These are phyloP conservation scores for Liodrosophila aerea DNA, from an alignment of 2,888 invertebrate genomes.

Conservation along the genomic window DNA sequence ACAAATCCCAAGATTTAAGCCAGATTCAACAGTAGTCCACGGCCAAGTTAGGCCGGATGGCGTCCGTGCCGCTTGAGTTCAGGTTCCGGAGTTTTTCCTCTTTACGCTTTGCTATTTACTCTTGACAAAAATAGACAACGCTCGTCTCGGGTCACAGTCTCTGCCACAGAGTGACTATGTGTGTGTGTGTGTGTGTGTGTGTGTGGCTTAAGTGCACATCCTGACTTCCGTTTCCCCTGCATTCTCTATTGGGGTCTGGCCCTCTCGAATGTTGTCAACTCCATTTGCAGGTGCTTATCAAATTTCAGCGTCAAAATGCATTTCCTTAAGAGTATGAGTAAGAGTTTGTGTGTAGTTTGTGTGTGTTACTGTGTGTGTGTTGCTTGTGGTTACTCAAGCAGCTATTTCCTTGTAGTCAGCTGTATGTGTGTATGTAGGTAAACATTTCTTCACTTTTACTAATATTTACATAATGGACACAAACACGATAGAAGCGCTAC, in stretches of 20 bases:
- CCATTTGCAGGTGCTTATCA: conserved; percentile 39
- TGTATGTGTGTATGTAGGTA: too few species aligned
- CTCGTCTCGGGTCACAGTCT: background rate
- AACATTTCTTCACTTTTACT: too few species aligned
- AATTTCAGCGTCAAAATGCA: conserved; percentile 41
- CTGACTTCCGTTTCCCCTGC: conserved; percentile 34
- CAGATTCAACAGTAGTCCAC: conserved; percentile 16
- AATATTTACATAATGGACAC: background rate
- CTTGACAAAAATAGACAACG: conserved; percentile 28
- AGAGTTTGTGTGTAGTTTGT: too few species aligned
- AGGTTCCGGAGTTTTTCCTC: background rate
- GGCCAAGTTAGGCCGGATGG: too few species aligned
- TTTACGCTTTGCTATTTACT: conserved; percentile 20
- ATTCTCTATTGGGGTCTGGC: conserved; percentile 5
- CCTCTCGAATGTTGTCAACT: conserved; percentile 11
- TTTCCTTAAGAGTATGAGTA: conserved; percentile 16
- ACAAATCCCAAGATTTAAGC: conserved; percentile 37
- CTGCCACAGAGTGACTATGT: background rate
- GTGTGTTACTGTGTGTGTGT: too few species aligned
- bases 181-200: background rate
- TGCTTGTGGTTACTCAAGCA: too few species aligned
- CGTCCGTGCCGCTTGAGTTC: conserved; percentile 1
- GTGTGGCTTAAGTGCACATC: conserved; percentile 39
- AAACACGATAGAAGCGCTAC: too few species aligned
- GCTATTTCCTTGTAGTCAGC: too few species aligned